These are phyloP conservation scores for Ifrita kowaldi DNA, from an alignment of 2,113 vertebrate species.

Conservation along the genomic window DNA sequence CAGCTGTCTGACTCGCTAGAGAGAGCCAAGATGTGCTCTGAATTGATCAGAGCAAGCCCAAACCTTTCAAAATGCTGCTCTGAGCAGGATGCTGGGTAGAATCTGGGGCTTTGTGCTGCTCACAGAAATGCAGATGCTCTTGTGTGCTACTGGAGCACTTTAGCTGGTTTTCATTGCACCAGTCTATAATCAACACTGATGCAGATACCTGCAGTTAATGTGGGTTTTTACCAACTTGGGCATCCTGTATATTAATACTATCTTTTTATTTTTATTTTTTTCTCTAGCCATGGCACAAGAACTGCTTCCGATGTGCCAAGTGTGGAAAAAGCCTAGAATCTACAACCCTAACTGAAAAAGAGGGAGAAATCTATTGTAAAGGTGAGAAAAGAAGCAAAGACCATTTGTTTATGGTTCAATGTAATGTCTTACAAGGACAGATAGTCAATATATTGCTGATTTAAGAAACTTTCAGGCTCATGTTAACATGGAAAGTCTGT, in stretches of 20 bases:
- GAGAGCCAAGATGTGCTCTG: neutral
- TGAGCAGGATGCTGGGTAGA: neutral
- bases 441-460: neutral
- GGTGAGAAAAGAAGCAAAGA: conserved; percentile 70
- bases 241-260: neutral
- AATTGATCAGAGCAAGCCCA: neutral
- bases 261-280: neutral
- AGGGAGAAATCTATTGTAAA: conserved; percentile 98
- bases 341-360: conserved; percentile 93
- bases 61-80: neutral
- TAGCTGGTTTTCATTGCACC: neutral
- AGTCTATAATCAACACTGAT: neutral
- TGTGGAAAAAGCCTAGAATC: conserved; percentile 96
- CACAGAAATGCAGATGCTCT: neutral
- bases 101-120: neutral
- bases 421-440: neutral
- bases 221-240: neutral
- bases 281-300: conserved; percentile 91
- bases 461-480: neutral
- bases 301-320: conserved; percentile 95
- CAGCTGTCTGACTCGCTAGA: fast-evolving
- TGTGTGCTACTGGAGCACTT: neutral
- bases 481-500: neutral
- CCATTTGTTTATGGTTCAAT: neutral
- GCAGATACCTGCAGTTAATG: neutral